Evolutionary conservation across 2,113 vertebrate species (phyloP).

Genomic region (Lontra canadensis): DNA sequence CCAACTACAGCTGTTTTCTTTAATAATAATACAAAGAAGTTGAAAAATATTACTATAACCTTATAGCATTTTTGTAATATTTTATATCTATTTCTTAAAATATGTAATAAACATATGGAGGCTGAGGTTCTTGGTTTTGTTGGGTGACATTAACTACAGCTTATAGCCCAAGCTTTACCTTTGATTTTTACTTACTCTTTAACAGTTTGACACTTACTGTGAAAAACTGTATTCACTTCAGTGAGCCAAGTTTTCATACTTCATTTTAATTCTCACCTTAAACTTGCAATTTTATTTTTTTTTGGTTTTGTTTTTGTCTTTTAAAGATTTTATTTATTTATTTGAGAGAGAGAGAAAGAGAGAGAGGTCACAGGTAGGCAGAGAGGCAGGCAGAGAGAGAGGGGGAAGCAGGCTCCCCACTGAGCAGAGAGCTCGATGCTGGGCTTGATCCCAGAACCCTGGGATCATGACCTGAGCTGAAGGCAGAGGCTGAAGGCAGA

Average conservation of each 20-base stretch:
- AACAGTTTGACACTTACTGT: background rate
- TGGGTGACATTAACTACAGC: background rate
- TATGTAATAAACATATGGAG: background rate
- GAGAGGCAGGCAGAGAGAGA: too few relatives aligned
- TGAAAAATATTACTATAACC: background rate
- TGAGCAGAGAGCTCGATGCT: too few relatives aligned
- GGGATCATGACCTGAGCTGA: too few relatives aligned
- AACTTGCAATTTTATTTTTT: conserved; percentile 43
- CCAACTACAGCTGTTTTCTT: background rate
- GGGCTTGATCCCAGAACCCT: too few relatives aligned
- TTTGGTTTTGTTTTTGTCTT: too few relatives aligned
- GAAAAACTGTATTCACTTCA: conserved; percentile 32
- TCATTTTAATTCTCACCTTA: conserved; percentile 56
- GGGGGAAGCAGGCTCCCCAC: too few relatives aligned
- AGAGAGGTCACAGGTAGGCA: too few relatives aligned
- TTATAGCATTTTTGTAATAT: background rate
- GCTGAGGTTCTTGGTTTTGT: background rate
- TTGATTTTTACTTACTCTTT: background rate
- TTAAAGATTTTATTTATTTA: too few relatives aligned
- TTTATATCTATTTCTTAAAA: conserved; percentile 2
- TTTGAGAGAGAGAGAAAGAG: too few relatives aligned
- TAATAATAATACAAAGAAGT: background rate
- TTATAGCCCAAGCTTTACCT: background rate
- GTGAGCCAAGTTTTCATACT: conserved; percentile 16
- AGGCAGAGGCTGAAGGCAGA: too few relatives aligned